Percentiles rank a stretch among this genome's conserved stretches.
phyloP scores from a whole-genome alignment of 30 jellyfish, hydroid and myxozoan genomes.

The Haliclystus octoradiatus region DNA sequence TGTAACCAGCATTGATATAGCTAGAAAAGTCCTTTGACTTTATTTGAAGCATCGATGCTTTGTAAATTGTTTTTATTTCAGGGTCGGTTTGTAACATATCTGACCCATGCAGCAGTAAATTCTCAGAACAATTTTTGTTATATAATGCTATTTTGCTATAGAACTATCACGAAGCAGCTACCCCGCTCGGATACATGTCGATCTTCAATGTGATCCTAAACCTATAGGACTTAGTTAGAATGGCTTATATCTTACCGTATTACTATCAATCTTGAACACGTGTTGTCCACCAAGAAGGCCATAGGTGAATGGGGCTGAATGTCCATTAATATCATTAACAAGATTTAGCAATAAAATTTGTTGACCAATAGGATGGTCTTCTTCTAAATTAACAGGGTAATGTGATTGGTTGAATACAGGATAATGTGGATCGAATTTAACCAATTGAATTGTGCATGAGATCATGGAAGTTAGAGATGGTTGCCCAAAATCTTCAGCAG shows the following conservation, averaged over 20 bases:
- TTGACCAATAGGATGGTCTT: slow-evolving; percentile 32
- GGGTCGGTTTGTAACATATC: too few relatives aligned
- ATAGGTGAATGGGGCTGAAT: slow-evolving; percentile 29
- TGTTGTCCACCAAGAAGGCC: slow-evolving; percentile 46
- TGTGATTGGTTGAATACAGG: slow-evolving; percentile 29
- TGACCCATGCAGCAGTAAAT: too few relatives aligned
- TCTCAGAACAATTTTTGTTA: too few relatives aligned
- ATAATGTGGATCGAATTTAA: slow-evolving; percentile 19
- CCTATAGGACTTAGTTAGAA: not conserved
- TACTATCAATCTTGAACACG: slow-evolving; percentile 5
- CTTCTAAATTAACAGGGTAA: slow-evolving; percentile 18
- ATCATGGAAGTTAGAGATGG: not conserved
- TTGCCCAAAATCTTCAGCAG: not conserved
- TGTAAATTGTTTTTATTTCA: too few relatives aligned
- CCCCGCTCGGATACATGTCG: slow-evolving; percentile 2
- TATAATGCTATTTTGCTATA: too few relatives aligned
- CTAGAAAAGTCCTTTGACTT: too few relatives aligned
- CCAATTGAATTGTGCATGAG: not conserved
- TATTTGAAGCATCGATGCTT: too few relatives aligned
- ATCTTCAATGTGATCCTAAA: not conserved
- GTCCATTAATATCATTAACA: too few relatives aligned
- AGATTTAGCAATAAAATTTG: too few relatives aligned
- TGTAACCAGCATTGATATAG: too few relatives aligned
- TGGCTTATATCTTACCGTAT: slow-evolving; percentile 14
- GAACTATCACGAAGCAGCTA: too few relatives aligned